A percentile compares a stretch with the other conserved stretches of the same genome.
Evolutionary conservation across 2,888 invertebrate genomes (phyloP).

Genomic region (Ichneumon xanthorius): DNA sequence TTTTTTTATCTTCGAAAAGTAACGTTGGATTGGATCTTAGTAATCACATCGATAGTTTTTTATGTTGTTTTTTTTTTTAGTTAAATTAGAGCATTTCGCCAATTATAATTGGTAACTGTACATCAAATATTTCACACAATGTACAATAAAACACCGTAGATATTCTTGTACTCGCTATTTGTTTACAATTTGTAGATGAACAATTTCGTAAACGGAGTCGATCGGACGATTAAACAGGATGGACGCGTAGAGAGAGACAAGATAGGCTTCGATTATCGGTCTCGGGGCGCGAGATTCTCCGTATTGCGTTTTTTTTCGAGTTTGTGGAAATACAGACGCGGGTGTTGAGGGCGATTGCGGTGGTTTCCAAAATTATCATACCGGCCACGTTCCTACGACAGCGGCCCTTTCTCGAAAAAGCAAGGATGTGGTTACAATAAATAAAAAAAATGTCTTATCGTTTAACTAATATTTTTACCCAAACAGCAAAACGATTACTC

Average conservation of each 20-base stretch:
- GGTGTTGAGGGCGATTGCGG: conserved; percentile 15
- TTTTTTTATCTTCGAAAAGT: conserved; percentile 22
- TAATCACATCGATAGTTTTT: conserved; percentile 73
- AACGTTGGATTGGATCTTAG: conserved; percentile 62
- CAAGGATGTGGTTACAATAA: conserved; percentile 50
- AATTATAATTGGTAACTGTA: conserved; percentile 83
- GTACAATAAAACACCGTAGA: conserved; percentile 80
- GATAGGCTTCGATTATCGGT: conserved; percentile 68
- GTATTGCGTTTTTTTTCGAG: conserved; percentile 22
- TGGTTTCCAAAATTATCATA: conserved; percentile 79
- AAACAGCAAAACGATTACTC: conserved; percentile 53
- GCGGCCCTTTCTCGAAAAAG: conserved; percentile 36
- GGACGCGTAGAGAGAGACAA: conserved; percentile 79
- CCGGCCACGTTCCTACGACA: conserved; percentile 69
- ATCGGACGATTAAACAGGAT: conserved; percentile 82
- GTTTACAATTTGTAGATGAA: conserved; percentile 80
- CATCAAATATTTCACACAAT: conserved; percentile 83
- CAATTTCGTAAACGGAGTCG: conserved; percentile 80
- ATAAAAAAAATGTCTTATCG: conserved; percentile 56
- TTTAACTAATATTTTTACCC: conserved; percentile 40
- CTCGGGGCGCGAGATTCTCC: conserved; percentile 16
- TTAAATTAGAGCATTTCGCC: conserved; percentile 81
- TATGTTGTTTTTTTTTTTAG: conserved; percentile 58
- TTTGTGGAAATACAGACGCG: neutral
- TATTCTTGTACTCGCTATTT: conserved; percentile 79